Evolutionary conservation across 2,888 invertebrate species (phyloP).

Genomic region (Mythimna ferrago): DNA sequence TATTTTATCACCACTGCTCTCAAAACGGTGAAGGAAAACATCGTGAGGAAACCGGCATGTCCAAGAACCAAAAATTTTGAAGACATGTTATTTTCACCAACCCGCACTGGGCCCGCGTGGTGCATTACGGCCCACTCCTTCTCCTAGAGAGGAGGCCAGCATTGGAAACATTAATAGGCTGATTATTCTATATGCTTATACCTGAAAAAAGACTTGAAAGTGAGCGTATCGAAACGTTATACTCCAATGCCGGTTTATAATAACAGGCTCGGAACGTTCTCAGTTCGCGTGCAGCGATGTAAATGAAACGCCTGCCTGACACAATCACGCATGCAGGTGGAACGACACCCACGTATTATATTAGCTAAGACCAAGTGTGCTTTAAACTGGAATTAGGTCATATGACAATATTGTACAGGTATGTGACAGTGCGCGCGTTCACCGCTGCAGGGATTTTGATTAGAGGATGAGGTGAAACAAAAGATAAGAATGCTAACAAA

Average conservation of each 20-base stretch:
- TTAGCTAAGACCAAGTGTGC: slow-evolving; percentile 58
- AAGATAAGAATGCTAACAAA: slow-evolving; percentile 8
- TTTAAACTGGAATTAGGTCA: slow-evolving; percentile 63
- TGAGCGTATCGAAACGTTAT: slow-evolving; percentile 35
- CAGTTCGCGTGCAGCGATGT: slow-evolving; percentile 70
- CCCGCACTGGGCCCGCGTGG: too few species aligned
- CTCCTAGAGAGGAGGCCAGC: too few species aligned
- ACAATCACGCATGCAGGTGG: slow-evolving; percentile 69
- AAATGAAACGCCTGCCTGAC: slow-evolving; percentile 66
- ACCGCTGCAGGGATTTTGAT: slow-evolving; percentile 14
- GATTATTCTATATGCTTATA: not conserved
- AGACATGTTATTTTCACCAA: too few species aligned
- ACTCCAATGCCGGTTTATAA: slow-evolving; percentile 66
- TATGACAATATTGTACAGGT: slow-evolving; percentile 33
- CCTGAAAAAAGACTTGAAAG: slow-evolving; percentile 22
- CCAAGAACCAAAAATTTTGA: too few species aligned
- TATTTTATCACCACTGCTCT: too few species aligned
- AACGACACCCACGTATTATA: slow-evolving; percentile 57
- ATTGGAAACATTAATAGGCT: too few species aligned
- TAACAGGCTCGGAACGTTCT: slow-evolving; percentile 52
- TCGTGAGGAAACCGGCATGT: too few species aligned
- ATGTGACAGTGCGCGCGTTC: not conserved
- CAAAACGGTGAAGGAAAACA: too few species aligned
- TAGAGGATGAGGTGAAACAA: slow-evolving; percentile 11
- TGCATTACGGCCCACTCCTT: too few species aligned